These are phyloP conservation scores for Toxostoma redivivum DNA, from an alignment of 2,113 vertebrate species.

Conservation along the genomic window DNA sequence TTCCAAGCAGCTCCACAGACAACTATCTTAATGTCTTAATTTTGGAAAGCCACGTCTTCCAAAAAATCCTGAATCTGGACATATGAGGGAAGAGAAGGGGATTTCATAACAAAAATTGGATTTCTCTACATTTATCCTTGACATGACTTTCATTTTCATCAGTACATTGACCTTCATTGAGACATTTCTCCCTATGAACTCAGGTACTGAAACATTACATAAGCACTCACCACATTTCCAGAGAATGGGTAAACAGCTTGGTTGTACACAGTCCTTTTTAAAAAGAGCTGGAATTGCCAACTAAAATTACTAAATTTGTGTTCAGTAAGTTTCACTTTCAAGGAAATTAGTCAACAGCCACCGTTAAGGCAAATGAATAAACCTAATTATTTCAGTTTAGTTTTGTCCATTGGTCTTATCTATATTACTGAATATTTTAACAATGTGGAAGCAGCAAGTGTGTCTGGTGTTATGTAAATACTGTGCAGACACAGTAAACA, in stretches of 20 bases:
- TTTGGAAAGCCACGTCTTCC: neutral
- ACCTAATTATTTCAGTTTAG: neutral
- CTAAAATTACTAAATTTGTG: neutral
- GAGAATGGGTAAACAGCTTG: neutral
- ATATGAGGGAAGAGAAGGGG: neutral
- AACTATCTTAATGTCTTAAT: neutral
- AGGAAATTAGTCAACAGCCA: neutral
- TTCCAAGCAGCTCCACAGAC: neutral
- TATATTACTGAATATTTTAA: neutral
- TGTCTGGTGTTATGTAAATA: neutral
- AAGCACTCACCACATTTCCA: neutral
- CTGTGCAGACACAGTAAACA: neutral
- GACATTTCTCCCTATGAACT: neutral
- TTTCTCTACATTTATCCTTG: neutral
- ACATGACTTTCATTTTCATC: neutral
- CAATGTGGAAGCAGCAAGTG: neutral
- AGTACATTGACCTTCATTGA: neutral
- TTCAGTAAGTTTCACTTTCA: neutral
- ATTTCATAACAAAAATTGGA: neutral
- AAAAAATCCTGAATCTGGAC: neutral
- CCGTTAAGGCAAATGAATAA: neutral
- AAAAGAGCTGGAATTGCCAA: neutral
- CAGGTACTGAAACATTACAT: neutral
- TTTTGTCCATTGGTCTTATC: neutral
- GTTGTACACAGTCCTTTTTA: neutral